Base-by-base conservation (phyloP, 2,113 vertebrate genomes). In the Haemorhous mexicanus region DNA sequence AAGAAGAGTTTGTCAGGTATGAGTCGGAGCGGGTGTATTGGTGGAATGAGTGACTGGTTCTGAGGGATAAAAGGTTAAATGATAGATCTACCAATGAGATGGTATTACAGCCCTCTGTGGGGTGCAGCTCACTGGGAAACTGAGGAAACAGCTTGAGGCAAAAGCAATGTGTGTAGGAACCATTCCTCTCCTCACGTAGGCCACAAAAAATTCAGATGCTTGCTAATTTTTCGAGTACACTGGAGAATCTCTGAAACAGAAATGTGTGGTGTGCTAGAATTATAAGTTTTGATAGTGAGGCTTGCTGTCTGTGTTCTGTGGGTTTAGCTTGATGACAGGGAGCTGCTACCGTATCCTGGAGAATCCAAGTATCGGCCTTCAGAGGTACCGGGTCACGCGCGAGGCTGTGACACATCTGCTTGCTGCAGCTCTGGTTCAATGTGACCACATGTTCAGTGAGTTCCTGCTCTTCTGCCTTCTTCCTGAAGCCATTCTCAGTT, bases 1-100 rank as follows among this genome's bases (percentile, higher is more conserved):
- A 99, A 89, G 99, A 99, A 95, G 99, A 99, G 46, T 99, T 99
- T 96, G 97, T 99, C 92, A 99, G 98, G 99, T 99, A 85, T 35
- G 44, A 35, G 11, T 33, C 61, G 24, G 24, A 69, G 23, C 23
- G 33, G 13, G 17, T 64, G 39, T 49, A 30, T 62, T 30, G 43
- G 13, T 86, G 59, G 30, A 43, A 47, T 52, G 61, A 58, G 20
- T 56, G 32, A 27, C 26, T 43, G 44, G 6, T 62, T 90, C 86
- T 92, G 49, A 86, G 44, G 39, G 33, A 68, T 35, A 53, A 62
- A 55, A 18, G 9, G 6, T 77, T 82, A 66, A 62, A 35, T 58
- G 23, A 53, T 79, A 37, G 46, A 49, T 53, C 17, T 83, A 11
- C 5, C 20, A 52, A 16, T n/a, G 50, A 70, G 13, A 16, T 62